Evolutionary conservation across 2,797 vertebrate species (phyloP).

Genomic region (Sebastes oblongus): DNA sequence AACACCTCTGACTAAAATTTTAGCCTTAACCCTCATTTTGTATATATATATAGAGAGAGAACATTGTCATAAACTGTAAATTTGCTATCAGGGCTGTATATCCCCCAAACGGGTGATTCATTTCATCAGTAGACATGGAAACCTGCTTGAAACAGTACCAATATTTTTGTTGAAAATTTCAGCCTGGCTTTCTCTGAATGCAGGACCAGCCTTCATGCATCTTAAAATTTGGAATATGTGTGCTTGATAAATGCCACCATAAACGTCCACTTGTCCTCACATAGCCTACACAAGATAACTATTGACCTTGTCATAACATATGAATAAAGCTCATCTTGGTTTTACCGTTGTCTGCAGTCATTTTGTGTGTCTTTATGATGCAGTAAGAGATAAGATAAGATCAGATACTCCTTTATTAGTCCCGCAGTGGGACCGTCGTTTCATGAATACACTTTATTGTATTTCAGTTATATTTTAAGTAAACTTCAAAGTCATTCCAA

Average conservation of each 20-base stretch:
- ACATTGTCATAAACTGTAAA: slow-evolving; percentile 71
- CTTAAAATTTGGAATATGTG: slow-evolving; percentile 64
- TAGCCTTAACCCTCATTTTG: slow-evolving; percentile 85
- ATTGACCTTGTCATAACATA: slow-evolving; percentile 78
- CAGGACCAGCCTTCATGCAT: slow-evolving; percentile 70
- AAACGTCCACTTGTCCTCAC: slow-evolving; percentile 67
- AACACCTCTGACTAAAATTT: slow-evolving; percentile 79
- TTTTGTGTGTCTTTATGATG: neutral
- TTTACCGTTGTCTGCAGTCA: slow-evolving; percentile 58
- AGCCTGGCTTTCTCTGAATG: slow-evolving; percentile 70
- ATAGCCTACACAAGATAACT: slow-evolving; percentile 69
- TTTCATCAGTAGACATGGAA: slow-evolving; percentile 64
- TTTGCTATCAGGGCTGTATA: slow-evolving; percentile 74
- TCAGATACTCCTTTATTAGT: too few species aligned
- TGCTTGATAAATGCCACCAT: slow-evolving; percentile 70
- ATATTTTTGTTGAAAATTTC: slow-evolving; percentile 46
- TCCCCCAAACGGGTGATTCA: slow-evolving; percentile 58
- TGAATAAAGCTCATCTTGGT: slow-evolving; percentile 85
- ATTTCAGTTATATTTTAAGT: too few species aligned
- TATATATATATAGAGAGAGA: slow-evolving; percentile 56
- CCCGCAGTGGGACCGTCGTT: too few species aligned
- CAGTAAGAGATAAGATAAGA: neutral
- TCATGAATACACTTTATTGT: too few species aligned
- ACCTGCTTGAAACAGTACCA: slow-evolving; percentile 55
- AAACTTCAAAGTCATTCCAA: too few species aligned